These are phyloP conservation scores for Podarcis muralis DNA, from an alignment of 2,113 vertebrate species.

Conservation along the genomic window DNA sequence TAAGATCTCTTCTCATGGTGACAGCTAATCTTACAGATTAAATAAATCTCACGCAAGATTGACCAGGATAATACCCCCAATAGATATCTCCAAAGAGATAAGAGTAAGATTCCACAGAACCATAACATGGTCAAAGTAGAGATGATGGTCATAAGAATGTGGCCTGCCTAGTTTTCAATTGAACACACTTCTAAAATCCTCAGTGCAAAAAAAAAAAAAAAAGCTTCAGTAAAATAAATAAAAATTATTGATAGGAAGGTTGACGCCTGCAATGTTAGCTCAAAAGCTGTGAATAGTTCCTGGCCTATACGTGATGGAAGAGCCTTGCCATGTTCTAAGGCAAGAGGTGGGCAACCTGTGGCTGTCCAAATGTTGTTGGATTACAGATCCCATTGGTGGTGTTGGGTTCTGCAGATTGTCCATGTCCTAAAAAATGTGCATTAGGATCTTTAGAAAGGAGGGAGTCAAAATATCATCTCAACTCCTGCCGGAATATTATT, in stretches of 20 bases:
- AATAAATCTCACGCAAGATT: not conserved
- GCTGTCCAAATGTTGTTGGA: no score
- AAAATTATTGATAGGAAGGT: not conserved
- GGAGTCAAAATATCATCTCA: not conserved
- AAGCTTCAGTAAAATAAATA: not conserved
- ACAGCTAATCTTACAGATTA: not conserved
- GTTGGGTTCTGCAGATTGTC: not conserved
- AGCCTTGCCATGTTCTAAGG: not conserved
- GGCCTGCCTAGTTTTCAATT: not conserved
- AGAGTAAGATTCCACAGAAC: not conserved
- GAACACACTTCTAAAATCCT: not conserved
- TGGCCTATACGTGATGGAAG: not conserved
- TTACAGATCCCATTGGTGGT: no score
- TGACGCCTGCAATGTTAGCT: not conserved
- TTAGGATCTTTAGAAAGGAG: not conserved
- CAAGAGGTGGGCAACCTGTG: not conserved
- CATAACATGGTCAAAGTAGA: not conserved
- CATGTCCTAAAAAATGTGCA: not conserved
- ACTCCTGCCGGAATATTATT: slow-evolving; percentile 33
- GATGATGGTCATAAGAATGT: not conserved
- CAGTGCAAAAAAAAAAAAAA: not conserved
- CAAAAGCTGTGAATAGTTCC: not conserved
- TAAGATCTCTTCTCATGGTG: not conserved
- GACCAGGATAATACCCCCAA: not conserved
- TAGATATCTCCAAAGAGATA: not conserved